A percentile compares a stretch with the other conserved stretches of the same genome.
phyloP scores from a whole-genome alignment of 2,888 invertebrate genomes.

The Eupithecia insigniata region DNA sequence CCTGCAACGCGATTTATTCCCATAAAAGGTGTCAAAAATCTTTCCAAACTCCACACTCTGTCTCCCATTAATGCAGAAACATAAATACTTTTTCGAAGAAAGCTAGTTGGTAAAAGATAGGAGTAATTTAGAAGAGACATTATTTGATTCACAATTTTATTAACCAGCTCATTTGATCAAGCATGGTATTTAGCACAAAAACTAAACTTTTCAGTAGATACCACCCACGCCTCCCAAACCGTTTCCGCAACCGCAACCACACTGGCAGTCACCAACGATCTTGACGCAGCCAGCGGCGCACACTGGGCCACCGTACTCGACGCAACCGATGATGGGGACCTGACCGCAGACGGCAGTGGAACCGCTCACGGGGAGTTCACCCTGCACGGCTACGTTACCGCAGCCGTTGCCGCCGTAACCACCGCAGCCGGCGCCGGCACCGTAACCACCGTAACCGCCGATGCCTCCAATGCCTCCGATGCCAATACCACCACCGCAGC shows the following conservation, averaged over 20 bases:
- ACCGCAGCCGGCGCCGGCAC: slow-evolving; percentile 32
- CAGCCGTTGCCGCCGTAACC: slow-evolving; percentile 48
- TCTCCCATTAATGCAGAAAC: not conserved
- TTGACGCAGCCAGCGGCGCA: slow-evolving; percentile 41
- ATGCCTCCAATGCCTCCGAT: slow-evolving; percentile 20
- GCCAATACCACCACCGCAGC: slow-evolving; percentile 26
- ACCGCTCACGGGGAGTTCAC: slow-evolving; percentile 54
- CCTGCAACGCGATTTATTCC: not conserved
- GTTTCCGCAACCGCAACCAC: slow-evolving; percentile 42
- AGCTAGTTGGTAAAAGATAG: not conserved
- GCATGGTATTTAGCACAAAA: not conserved
- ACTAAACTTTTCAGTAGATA: slow-evolving; percentile 16
- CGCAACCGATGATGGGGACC: slow-evolving; percentile 46
- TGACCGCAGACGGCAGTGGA: slow-evolving; percentile 43
- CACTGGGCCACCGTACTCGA: slow-evolving; percentile 43
- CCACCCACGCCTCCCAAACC: slow-evolving; percentile 25
- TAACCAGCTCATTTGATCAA: not conserved
- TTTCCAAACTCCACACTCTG: not conserved
- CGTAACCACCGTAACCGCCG: slow-evolving; percentile 23
- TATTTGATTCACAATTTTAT: slow-evolving; percentile 7
- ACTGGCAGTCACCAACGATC: slow-evolving; percentile 43
- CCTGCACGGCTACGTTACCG: slow-evolving; percentile 51
- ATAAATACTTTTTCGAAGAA: not conserved
- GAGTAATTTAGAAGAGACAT: not conserved
- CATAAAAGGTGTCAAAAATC: not conserved